phyloP scores from a whole-genome alignment of 2,113 vertebrate genomes.

The Coptodon rendalli region DNA sequence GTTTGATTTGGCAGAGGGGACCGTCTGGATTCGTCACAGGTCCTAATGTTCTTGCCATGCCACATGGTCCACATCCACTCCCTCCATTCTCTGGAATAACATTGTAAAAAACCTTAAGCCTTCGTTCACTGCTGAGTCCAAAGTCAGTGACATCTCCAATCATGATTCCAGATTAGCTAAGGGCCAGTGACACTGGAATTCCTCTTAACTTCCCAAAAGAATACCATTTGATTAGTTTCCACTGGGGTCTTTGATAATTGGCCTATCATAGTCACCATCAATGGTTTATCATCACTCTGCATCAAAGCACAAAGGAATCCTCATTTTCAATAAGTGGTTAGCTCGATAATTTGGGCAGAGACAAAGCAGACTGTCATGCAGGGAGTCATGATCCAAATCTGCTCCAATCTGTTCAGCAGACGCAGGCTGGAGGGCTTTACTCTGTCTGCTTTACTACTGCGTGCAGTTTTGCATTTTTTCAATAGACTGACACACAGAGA shows the following conservation, averaged over 20 bases:
- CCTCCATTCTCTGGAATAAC: slow-evolving; percentile 39
- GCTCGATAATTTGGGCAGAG: slow-evolving; percentile 38
- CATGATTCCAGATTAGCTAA: slow-evolving; percentile 57
- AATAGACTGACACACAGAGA: not conserved
- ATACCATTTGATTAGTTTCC: slow-evolving; percentile 47
- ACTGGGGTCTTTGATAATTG: slow-evolving; percentile 36
- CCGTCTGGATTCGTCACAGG: slow-evolving; percentile 54
- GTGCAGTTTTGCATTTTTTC: not conserved
- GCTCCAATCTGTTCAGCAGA: slow-evolving; percentile 61
- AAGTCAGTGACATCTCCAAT: slow-evolving; percentile 50
- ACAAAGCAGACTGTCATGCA: slow-evolving; percentile 33
- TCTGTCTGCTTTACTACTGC: not conserved
- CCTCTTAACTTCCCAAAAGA: slow-evolving; percentile 40
- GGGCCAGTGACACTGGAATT: slow-evolving; percentile 58
- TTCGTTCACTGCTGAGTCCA: slow-evolving; percentile 8
- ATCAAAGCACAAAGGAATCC: slow-evolving; percentile 52
- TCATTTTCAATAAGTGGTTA: slow-evolving; percentile 45
- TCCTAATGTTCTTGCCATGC: slow-evolving; percentile 61
- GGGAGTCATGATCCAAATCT: slow-evolving; percentile 33
- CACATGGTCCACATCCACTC: slow-evolving; percentile 42
- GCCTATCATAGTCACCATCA: slow-evolving; percentile 38
- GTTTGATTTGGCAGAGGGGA: slow-evolving; percentile 61
- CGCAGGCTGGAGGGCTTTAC: not conserved
- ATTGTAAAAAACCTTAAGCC: slow-evolving; percentile 29
- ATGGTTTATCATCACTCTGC: slow-evolving; percentile 42